Evolutionary conservation across 2,888 invertebrate genomes (phyloP).

Genomic region (Acronicta psi): DNA sequence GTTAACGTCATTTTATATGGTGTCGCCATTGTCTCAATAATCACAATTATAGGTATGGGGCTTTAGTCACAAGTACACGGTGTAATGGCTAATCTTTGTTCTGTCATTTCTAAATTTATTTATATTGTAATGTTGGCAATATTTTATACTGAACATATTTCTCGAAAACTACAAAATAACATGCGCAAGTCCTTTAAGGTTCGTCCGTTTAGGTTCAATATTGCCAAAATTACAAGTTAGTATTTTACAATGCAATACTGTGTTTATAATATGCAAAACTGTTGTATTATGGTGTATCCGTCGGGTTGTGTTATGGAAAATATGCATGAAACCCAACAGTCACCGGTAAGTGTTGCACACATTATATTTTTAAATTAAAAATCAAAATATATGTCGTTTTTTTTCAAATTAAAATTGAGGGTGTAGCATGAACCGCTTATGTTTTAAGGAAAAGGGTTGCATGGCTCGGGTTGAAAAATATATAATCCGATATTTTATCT

Average conservation of each 20-base stretch:
- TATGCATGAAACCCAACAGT: constrained; percentile 74
- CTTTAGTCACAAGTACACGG: constrained; percentile 84
- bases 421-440: constrained; percentile 72
- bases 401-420: constrained; percentile 48
- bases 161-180: not conserved
- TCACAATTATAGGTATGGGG: constrained; percentile 83
- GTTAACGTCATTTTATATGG: constrained; percentile 81
- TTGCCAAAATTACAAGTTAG: constrained; percentile 45
- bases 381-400: constrained; percentile 42
- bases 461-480: constrained; percentile 50
- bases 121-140: constrained; percentile 59
- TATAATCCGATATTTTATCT: constrained; percentile 47
- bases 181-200: not conserved
- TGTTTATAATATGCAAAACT: constrained; percentile 70
- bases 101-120: constrained; percentile 76
- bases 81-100: constrained; percentile 86
- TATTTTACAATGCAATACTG: constrained; percentile 66
- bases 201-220: constrained; percentile 8
- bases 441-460: constrained; percentile 60
- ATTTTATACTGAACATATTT: constrained; percentile 1
- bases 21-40: constrained; percentile 82
- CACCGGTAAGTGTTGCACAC: constrained; percentile 76
- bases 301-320: constrained; percentile 85
- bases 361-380: constrained; percentile 53
- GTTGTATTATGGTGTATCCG: constrained; percentile 81